Evolutionary conservation across 2,888 invertebrate genomes (phyloP).

Genomic region (Melinaea menophilus): DNA sequence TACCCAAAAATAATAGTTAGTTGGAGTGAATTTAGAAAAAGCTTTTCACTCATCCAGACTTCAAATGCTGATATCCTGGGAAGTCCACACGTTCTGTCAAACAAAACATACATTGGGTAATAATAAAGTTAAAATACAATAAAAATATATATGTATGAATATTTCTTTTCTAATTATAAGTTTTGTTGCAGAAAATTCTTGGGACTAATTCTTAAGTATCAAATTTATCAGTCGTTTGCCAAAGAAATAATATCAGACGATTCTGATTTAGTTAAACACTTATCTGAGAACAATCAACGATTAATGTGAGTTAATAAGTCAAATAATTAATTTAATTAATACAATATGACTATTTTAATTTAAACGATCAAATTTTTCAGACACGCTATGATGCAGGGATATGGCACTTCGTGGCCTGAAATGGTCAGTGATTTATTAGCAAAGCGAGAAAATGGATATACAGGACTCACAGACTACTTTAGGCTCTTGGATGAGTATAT

Average conservation of each 20-base stretch:
- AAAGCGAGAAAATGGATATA: slow-evolving; percentile 67
- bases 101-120: slow-evolving; percentile 77
- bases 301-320: slow-evolving; percentile 55
- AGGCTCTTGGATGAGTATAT: slow-evolving; percentile 75
- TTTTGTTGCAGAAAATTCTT: slow-evolving; percentile 73
- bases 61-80: slow-evolving; percentile 71
- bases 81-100: slow-evolving; percentile 70
- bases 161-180: slow-evolving; percentile 2
- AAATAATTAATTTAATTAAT: neutral
- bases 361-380: slow-evolving; percentile 43
- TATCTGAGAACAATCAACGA: slow-evolving; percentile 59
- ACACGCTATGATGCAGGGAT: slow-evolving; percentile 68
- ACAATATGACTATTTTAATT: slow-evolving; percentile 2
- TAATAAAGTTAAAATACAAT: slow-evolving; percentile 20
- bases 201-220: slow-evolving; percentile 76
- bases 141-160: neutral
- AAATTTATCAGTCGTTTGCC: slow-evolving; percentile 73
- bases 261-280: slow-evolving; percentile 62
- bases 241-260: slow-evolving; percentile 68
- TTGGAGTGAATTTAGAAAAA: slow-evolving; percentile 72
- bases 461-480: slow-evolving; percentile 76
- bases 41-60: slow-evolving; percentile 66
- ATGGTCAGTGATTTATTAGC: slow-evolving; percentile 69
- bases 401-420: slow-evolving; percentile 65
- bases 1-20: slow-evolving; percentile 56